These are phyloP conservation scores for Neosilurus mollespiculum DNA, from an alignment of 2,797 vertebrate genomes.

Conservation along the genomic window DNA sequence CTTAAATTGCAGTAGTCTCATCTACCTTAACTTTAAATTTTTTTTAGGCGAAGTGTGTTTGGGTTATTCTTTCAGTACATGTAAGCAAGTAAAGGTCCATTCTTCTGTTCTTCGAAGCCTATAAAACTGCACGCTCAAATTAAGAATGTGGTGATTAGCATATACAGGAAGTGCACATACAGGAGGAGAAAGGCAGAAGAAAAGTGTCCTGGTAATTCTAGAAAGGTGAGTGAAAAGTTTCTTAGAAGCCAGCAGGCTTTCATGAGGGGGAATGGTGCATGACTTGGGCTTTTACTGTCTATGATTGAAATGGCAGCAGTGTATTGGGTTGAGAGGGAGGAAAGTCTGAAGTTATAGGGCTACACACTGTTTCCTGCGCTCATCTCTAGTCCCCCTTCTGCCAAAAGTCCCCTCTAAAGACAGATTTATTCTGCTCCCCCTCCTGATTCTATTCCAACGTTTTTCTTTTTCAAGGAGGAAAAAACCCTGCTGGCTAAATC, in stretches of 20 bases:
- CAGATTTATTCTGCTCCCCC: conserved; percentile 40
- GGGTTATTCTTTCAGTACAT: neutral
- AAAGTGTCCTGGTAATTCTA: conserved; percentile 25
- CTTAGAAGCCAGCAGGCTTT: conserved; percentile 50
- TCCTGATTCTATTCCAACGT: conserved; percentile 27
- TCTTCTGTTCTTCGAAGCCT: neutral
- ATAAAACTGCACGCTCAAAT: conserved; percentile 1
- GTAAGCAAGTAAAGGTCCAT: neutral
- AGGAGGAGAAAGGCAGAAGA: conserved; percentile 7
- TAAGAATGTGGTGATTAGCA: conserved; percentile 11
- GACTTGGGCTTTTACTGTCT: conserved; percentile 47
- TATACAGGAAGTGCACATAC: conserved; percentile 5
- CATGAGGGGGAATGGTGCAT: conserved; percentile 59
- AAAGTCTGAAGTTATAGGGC: conserved; percentile 30
- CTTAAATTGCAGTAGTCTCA: neutral
- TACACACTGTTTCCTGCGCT: conserved; percentile 36
- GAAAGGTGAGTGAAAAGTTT: conserved; percentile 54
- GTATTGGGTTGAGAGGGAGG: conserved; percentile 1
- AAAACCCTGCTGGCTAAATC: conserved; percentile 53
- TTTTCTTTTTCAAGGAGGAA: conserved; percentile 6
- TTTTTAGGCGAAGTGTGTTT: neutral
- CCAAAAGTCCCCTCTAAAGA: conserved; percentile 35
- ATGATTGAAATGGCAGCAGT: conserved; percentile 43
- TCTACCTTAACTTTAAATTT: neutral
- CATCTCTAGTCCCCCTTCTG: conserved; percentile 22